Evolutionary conservation across 1,140 invertebrate genomes (phyloP).

Genomic region (Pteromalus puparum): DNA sequence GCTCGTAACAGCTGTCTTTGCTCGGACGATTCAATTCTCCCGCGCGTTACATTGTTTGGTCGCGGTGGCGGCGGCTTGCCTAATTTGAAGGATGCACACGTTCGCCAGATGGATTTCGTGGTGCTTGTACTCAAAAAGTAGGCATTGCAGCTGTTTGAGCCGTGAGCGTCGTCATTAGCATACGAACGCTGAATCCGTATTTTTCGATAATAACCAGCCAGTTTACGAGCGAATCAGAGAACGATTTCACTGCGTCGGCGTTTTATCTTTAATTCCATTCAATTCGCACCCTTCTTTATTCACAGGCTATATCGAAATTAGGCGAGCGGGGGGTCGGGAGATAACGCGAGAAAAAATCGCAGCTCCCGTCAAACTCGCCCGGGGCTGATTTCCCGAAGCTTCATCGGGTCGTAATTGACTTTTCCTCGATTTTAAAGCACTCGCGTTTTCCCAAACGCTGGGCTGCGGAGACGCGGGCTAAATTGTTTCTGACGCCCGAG

Average conservation of each 20-base stretch:
- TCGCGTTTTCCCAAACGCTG: background rate
- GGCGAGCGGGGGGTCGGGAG: background rate
- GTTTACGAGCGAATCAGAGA: background rate
- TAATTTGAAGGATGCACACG: slow-evolving; percentile 25
- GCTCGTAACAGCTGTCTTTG: slow-evolving; percentile 31
- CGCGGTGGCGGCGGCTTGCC: background rate
- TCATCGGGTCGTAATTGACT: slow-evolving; percentile 52
- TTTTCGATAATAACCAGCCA: background rate
- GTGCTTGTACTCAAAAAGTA: background rate
- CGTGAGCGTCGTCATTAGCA: background rate
- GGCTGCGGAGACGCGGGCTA: slow-evolving; percentile 25
- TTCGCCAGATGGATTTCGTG: background rate
- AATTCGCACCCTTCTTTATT: slow-evolving; percentile 29
- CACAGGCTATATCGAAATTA: slow-evolving; percentile 11
- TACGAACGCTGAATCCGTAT: background rate
- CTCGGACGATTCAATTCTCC: slow-evolving; percentile 38
- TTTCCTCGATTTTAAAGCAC: slow-evolving; percentile 49
- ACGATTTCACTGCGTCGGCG: slow-evolving; percentile 25
- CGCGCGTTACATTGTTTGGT: background rate
- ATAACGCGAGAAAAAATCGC: slow-evolving; percentile 24
- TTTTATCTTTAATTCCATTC: slow-evolving; percentile 41
- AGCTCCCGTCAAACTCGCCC: background rate
- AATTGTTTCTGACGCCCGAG: slow-evolving; percentile 51
- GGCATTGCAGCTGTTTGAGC: background rate
- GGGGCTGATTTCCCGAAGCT: background rate